Conservation (phyloP, 2,888 invertebrate genomes). For the Tholera decimalis region DNA sequence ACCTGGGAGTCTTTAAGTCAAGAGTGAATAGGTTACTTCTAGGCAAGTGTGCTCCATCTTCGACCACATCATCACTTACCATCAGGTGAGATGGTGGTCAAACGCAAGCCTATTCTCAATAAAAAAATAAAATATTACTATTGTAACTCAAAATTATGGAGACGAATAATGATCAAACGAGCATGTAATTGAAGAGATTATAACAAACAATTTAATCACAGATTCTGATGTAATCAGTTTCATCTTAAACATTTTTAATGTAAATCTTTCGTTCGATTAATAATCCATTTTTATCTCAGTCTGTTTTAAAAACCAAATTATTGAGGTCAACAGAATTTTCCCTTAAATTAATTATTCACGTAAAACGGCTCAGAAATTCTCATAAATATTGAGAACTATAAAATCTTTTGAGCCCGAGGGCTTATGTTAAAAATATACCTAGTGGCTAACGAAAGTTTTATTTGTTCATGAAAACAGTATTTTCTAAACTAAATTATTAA, state of each 20-base stretch:
- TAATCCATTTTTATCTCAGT: constrained; percentile 26
- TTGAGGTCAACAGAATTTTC: constrained; percentile 61
- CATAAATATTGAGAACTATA: constrained; percentile 75
- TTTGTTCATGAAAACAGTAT: constrained; percentile 22
- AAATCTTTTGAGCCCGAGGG: constrained; percentile 34
- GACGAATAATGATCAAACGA: constrained; percentile 15
- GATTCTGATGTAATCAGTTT: constrained; percentile 3
- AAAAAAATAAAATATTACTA: too few species aligned
- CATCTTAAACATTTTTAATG: constrained; percentile 6
- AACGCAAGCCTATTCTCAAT: too few species aligned
- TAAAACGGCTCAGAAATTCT: constrained; percentile 60
- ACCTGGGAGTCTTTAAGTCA: too few species aligned
- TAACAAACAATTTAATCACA: constrained; percentile 19
- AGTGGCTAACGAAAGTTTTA: neutral
- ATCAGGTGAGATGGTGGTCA: too few species aligned
- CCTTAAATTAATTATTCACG: constrained; percentile 74
- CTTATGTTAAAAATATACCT: constrained; percentile 19
- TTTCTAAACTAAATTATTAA: constrained; percentile 5
- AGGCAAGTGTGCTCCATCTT: too few species aligned
- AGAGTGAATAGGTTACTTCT: too few species aligned
- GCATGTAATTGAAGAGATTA: neutral
- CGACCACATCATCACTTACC: too few species aligned
- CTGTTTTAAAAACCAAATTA: constrained; percentile 60
- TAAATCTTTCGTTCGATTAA: constrained; percentile 19
- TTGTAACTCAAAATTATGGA: constrained; percentile 5